Base-by-base conservation (phyloP, 2,888 invertebrate genomes). In the Pseudanteris insignis region DNA sequence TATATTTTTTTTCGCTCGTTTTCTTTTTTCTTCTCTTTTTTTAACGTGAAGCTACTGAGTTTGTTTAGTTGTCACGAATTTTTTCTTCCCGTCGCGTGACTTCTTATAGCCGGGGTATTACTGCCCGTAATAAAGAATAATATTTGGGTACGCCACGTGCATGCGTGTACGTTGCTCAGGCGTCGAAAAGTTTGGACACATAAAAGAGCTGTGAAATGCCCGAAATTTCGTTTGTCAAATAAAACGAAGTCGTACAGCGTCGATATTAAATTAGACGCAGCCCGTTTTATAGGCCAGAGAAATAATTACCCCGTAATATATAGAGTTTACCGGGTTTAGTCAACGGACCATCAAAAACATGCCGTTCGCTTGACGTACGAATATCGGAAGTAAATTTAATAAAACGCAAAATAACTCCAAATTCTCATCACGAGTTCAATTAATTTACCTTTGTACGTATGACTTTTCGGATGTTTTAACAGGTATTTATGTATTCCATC, bases 51-150 rank as follows among this genome's bases (percentile, higher is more conserved):
- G 34, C 18, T 29, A 55, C 37, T 12, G 12, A 18, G 41, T 55
- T 55, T 48, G 34, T 41, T 55, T 26, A 48, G 47, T 41, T 30
- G 47, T 30, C 47, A 47, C 15, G 47, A 47, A 36, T 34, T 55
- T 55, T 48, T 41, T 10, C n/a, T n/a, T n/a, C n/a, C n/a, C 11
- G 25, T 55, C 36, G 55, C 55, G 55, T 55, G 47, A 55, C 55
- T 46, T 40, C 28, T 32, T n/a, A 34, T 40, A 41, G 30, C 41
- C n/a, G 7, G 21, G 9, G 18, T 41, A 34, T 55, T 25, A 26
- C 9, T 36, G 13, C 18, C 9, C 2, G 21, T 30, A 46, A 34
- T 55, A 47, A 47, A 41, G 15, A 36, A 47, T 41, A 55, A 47
- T 47, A 41, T 48, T 55, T 47, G 36, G 26, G 32, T 18, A 9